A percentile compares a stretch with the other conserved stretches of the same genome.
phyloP scores from a whole-genome alignment of 64 coral and sea anemone genomes.

The Trachythela sp. region DNA sequence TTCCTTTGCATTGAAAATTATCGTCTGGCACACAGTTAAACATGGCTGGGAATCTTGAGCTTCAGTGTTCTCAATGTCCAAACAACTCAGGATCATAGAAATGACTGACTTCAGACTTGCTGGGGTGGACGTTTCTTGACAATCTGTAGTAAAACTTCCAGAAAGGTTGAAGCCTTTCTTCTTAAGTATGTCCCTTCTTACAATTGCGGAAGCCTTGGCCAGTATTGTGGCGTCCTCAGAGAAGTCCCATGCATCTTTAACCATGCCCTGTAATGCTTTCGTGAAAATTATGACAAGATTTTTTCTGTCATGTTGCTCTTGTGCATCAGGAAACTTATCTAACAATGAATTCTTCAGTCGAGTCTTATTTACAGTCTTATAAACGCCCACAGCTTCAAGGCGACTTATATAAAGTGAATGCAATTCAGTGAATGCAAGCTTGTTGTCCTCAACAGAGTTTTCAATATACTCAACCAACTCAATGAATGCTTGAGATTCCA shows the following conservation, averaged over 20 bases:
- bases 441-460: slow-evolving; percentile 47
- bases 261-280: slow-evolving; percentile 34
- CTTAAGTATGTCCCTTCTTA: slow-evolving; percentile 51
- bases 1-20: slow-evolving; percentile 62
- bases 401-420: slow-evolving; percentile 44
- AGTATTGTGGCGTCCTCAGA: slow-evolving; percentile 60
- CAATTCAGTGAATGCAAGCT: slow-evolving; percentile 55
- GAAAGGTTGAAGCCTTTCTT: slow-evolving; percentile 57
- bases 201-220: slow-evolving; percentile 59
- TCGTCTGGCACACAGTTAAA: slow-evolving; percentile 67
- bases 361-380: slow-evolving; percentile 61
- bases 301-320: slow-evolving; percentile 56
- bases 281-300: slow-evolving; percentile 49
- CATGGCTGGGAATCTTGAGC: slow-evolving; percentile 58
- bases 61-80: slow-evolving; percentile 67
- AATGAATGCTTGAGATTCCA: no score
- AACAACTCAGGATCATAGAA: slow-evolving; percentile 52
- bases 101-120: slow-evolving; percentile 60
- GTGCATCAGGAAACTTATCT: slow-evolving; percentile 49
- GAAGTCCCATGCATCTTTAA: slow-evolving; percentile 60
- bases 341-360: slow-evolving; percentile 60
- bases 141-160: slow-evolving; percentile 40
- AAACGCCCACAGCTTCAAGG: slow-evolving; percentile 55
- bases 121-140: slow-evolving; percentile 50
- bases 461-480: slow-evolving; percentile 50